These are phyloP conservation scores for Stegastes partitus DNA, from an alignment of 2,113 vertebrate species.

Conservation along the genomic window DNA sequence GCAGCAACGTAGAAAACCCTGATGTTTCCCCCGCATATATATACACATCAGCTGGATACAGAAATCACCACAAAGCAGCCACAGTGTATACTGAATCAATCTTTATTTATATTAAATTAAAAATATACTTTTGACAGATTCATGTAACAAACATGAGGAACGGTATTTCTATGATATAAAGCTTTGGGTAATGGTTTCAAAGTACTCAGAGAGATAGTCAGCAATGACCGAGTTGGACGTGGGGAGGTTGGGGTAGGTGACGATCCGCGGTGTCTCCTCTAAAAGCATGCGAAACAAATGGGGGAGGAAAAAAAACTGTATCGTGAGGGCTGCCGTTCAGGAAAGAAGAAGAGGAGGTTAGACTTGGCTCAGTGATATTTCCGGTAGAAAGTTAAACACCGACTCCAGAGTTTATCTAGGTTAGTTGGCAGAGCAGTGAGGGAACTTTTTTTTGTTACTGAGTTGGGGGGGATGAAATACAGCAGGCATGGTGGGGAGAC, in stretches of 20 bases:
- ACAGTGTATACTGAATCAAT: slow-evolving; percentile 92
- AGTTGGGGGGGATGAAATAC: slow-evolving; percentile 14
- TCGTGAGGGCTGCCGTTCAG: slow-evolving; percentile 42
- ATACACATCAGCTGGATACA: no score
- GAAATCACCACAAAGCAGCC: slow-evolving; percentile 23
- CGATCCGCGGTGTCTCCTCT: slow-evolving; percentile 33
- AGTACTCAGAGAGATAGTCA: slow-evolving; percentile 59
- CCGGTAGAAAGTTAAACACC: slow-evolving; percentile 39
- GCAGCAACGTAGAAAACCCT: background rate
- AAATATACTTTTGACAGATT: slow-evolving; percentile 99
- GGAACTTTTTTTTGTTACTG: slow-evolving; percentile 1
- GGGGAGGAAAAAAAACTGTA: slow-evolving; percentile 36
- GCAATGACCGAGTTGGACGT: slow-evolving; percentile 22
- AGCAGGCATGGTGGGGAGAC: background rate
- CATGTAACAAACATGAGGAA: slow-evolving; percentile 99
- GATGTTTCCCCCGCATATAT: no score
- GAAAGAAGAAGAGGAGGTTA: slow-evolving; percentile 33
- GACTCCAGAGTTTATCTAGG: slow-evolving; percentile 29
- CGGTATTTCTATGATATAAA: slow-evolving; percentile 92
- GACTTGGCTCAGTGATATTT: slow-evolving; percentile 74
- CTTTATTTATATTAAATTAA: slow-evolving; percentile 99
- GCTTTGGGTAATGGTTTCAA: slow-evolving; percentile 80
- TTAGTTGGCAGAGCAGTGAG: slow-evolving; percentile 58
- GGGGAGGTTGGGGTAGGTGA: slow-evolving; percentile 14
- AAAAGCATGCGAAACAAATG: slow-evolving; percentile 76